These are phyloP conservation scores for Enteromius viviparus DNA, from an alignment of 2,797 vertebrate genomes.

Conservation along the genomic window DNA sequence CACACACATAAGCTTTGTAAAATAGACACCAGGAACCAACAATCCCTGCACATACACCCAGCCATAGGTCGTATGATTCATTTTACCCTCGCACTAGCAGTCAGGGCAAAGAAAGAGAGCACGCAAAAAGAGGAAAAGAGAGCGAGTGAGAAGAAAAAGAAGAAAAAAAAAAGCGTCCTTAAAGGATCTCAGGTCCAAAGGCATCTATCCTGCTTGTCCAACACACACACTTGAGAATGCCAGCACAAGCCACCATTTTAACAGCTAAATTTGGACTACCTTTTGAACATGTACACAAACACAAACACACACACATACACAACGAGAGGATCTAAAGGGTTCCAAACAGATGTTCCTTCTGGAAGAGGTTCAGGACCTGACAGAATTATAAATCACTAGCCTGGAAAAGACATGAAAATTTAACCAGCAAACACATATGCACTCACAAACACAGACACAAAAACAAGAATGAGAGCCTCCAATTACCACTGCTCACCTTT, in stretches of 20 bases:
- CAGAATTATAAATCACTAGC: constrained; percentile 69
- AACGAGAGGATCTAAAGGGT: constrained; percentile 69
- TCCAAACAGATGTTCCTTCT: constrained; percentile 76
- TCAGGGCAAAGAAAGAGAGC: constrained; percentile 21
- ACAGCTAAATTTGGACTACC: constrained; percentile 53
- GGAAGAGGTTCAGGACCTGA: constrained; percentile 66
- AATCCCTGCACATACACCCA: constrained; percentile 42
- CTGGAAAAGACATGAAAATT: constrained; percentile 61
- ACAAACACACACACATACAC: constrained; percentile 46
- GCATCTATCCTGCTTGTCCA: constrained; percentile 56
- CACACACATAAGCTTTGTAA: constrained; percentile 40
- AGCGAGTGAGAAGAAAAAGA: constrained; percentile 33
- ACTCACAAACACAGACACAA: constrained; percentile 16
- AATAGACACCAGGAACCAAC: constrained; percentile 35
- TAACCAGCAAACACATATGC: constrained; percentile 60
- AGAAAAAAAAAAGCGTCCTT: background rate
- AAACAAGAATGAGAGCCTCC: constrained; percentile 27
- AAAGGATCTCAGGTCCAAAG: constrained; percentile 47
- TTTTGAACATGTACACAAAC: constrained; percentile 40
- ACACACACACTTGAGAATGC: constrained; percentile 46
- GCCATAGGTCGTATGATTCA: constrained; percentile 48
- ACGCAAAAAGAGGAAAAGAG: constrained; percentile 56
- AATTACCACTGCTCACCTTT: constrained; percentile 43
- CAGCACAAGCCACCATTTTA: constrained; percentile 51
- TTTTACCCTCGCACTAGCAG: constrained; percentile 34